Conservation (phyloP, 2,888 invertebrate genomes). For the Drosophila mayaguana region DNA sequence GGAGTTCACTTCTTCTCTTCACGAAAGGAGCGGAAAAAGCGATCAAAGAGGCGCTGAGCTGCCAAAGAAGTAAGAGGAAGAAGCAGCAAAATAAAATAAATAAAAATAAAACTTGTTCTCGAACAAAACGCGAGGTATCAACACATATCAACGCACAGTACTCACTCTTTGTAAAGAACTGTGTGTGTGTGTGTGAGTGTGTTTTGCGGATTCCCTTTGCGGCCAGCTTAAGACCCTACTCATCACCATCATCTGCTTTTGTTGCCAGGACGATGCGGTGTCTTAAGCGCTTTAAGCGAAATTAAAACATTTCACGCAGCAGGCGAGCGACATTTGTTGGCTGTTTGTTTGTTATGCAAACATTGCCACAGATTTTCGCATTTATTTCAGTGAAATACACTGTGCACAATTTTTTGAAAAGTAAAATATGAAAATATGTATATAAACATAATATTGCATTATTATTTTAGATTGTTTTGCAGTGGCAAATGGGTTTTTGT, state of each 20-base stretch:
- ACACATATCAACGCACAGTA: constrained; percentile 43
- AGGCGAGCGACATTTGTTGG: constrained; percentile 44
- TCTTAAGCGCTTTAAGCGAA: constrained; percentile 77
- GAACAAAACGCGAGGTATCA: constrained; percentile 54
- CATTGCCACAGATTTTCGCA: constrained; percentile 51
- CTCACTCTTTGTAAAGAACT: not conserved
- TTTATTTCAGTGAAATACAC: constrained; percentile 33
- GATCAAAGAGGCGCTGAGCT: constrained; percentile 67
- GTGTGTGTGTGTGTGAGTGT: constrained; percentile 7
- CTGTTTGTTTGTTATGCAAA: constrained; percentile 58
- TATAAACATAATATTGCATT: too few relatives aligned
- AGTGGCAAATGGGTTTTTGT: too few relatives aligned
- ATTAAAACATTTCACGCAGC: constrained; percentile 76
- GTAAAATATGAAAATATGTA: not conserved
- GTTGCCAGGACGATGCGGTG: constrained; percentile 62
- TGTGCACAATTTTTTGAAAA: constrained; percentile 4
- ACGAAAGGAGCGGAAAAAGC: constrained; percentile 79
- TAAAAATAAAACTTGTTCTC: constrained; percentile 44
- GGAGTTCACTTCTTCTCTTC: constrained; percentile 46
- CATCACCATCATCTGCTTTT: constrained; percentile 52
- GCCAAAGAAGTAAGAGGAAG: constrained; percentile 42
- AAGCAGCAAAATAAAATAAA: constrained; percentile 33
- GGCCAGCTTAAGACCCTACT: constrained; percentile 65
- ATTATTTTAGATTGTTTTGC: too few relatives aligned
- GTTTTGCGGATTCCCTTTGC: constrained; percentile 54